Conservation (phyloP, 2,797 vertebrate genomes). For the Melanotaenia maccullochi region DNA sequence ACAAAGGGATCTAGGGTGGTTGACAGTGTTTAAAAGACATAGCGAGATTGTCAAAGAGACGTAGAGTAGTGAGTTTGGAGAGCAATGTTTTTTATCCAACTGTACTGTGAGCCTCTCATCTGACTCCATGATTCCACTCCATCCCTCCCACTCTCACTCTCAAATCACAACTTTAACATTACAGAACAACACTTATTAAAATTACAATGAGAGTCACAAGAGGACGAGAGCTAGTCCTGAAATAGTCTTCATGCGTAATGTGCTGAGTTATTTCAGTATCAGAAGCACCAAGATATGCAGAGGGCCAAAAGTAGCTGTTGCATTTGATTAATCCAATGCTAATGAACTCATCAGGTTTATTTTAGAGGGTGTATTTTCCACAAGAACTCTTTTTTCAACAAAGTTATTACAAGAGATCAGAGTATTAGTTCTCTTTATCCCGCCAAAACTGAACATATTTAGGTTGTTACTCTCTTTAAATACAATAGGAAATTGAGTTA, state of each 20-base stretch:
- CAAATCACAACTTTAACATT: constrained; percentile 28
- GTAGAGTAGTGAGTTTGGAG: constrained; percentile 31
- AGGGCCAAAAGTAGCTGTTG: constrained; percentile 4
- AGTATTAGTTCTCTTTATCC: too few relatives aligned
- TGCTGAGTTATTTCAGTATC: constrained; percentile 28
- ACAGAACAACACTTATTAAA: constrained; percentile 44
- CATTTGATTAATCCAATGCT: background rate
- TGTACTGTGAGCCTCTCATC: constrained; percentile 25
- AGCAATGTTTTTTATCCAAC: constrained; percentile 23
- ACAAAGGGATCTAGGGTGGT: constrained; percentile 30
- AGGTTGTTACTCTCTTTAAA: background rate
- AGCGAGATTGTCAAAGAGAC: constrained; percentile 31
- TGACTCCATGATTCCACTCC: constrained; percentile 27
- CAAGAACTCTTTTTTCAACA: background rate
- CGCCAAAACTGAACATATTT: background rate
- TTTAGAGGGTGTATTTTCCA: background rate
- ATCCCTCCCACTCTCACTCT: constrained; percentile 32
- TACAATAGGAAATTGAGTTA: background rate
- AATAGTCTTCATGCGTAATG: constrained; percentile 31
- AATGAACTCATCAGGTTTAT: constrained; percentile 2
- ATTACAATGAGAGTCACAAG: constrained; percentile 43
- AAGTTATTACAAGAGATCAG: too few relatives aligned
- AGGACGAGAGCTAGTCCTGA: constrained; percentile 33
- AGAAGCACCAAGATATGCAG: background rate
- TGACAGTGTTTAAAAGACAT: constrained; percentile 49